Conservation (phyloP, 2,797 vertebrate genomes). For the Thripadectes ignobilis region DNA sequence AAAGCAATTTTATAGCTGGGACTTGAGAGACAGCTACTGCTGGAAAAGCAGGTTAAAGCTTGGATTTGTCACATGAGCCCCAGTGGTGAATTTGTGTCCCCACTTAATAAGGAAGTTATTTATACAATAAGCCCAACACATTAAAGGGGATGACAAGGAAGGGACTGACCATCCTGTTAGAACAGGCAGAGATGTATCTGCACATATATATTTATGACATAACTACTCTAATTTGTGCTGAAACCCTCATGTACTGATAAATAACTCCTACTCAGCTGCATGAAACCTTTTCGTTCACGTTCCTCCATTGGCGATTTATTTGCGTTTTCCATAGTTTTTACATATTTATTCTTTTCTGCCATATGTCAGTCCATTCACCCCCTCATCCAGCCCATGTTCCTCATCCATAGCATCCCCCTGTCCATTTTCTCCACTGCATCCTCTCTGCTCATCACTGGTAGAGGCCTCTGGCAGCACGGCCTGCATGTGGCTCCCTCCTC, state of each 20-base stretch:
- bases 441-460: conserved; percentile 75
- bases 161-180: conserved; percentile 21
- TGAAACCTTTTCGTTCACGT: conserved; percentile 71
- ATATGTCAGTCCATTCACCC: conserved; percentile 33
- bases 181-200: neutral
- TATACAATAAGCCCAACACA: neutral
- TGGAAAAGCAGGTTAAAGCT: neutral
- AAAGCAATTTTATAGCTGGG: neutral
- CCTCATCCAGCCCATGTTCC: conserved; percentile 30
- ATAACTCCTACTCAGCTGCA: conserved; percentile 80
- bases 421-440: conserved; percentile 58
- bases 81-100: neutral
- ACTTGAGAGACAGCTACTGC: neutral
- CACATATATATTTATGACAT: conserved; percentile 20
- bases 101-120: neutral
- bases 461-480: conserved; percentile 79
- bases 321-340: neutral
- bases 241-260: conserved; percentile 75
- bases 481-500: conserved; percentile 85
- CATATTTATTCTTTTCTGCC: neutral
- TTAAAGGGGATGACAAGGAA: neutral
- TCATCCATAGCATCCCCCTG: conserved; percentile 57
- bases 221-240: conserved; percentile 83
- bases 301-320: conserved; percentile 41
- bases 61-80: neutral